A percentile compares a stretch with the other conserved stretches of the same genome.
These are phyloP conservation scores for Drosophila simulans DNA, from an alignment of 1,140 invertebrate genomes.

Conservation along the genomic window DNA sequence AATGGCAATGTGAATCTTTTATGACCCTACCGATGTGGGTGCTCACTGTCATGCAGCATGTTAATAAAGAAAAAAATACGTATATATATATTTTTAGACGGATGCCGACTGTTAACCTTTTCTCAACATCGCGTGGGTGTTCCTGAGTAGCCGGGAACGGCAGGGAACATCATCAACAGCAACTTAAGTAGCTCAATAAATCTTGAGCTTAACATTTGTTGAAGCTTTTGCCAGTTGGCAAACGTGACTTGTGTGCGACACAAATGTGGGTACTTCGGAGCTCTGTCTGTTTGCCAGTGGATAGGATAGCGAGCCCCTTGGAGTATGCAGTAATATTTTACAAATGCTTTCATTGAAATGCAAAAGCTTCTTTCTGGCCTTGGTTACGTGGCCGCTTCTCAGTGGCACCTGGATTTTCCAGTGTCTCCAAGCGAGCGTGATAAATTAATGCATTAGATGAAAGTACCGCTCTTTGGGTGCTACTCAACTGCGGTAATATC, in stretches of 20 bases:
- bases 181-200: conserved; percentile 81
- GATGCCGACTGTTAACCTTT: conserved; percentile 49
- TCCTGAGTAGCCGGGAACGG: conserved; percentile 14
- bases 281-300: conserved; percentile 13
- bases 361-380: conserved; percentile 56
- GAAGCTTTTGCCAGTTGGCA: conserved; percentile 65
- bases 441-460: conserved; percentile 58
- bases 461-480: conserved; percentile 18
- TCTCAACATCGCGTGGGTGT: conserved; percentile 14
- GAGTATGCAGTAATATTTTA: conserved; percentile 68
- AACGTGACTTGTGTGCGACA: conserved; percentile 77
- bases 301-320: conserved; percentile 7
- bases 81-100: conserved; percentile 18
- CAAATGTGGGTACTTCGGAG: conserved; percentile 43
- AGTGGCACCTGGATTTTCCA: conserved; percentile 43
- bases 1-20: conserved; percentile 42
- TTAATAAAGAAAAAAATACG: not conserved
- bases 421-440: conserved; percentile 24
- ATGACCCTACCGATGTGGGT: conserved; percentile 14
- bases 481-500: conserved; percentile 33
- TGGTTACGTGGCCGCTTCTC: conserved; percentile 45
- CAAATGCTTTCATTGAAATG: conserved; percentile 65
- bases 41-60: conserved; percentile 8
- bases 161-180: conserved; percentile 68
- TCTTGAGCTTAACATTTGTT: conserved; percentile 80